Evolutionary conservation across 2,113 vertebrate genomes (phyloP).

Genomic region (Tragulus kanchil): DNA sequence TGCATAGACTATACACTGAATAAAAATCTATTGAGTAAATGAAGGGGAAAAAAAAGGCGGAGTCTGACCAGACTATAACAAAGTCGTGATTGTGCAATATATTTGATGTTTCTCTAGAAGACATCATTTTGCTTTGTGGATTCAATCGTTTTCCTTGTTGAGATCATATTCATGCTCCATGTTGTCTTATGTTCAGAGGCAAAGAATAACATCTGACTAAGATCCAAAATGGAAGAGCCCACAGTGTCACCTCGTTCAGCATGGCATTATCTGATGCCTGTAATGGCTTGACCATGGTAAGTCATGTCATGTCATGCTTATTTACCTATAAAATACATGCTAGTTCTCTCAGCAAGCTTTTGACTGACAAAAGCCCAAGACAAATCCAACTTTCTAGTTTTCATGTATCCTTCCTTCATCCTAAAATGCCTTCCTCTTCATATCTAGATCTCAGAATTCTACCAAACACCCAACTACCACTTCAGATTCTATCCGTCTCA

Average conservation of each 20-base stretch:
- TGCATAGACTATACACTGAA: neutral
- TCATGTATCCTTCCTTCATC: neutral
- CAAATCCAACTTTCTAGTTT: neutral
- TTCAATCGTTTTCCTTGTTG: neutral
- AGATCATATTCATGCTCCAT: neutral
- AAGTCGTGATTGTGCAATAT: neutral
- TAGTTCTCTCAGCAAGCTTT: neutral
- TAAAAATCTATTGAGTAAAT: neutral
- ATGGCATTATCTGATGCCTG: neutral
- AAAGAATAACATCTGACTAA: neutral
- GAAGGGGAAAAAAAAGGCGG: neutral
- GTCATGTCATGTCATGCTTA: neutral
- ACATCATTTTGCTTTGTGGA: neutral
- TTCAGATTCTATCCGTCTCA: neutral
- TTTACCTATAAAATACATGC: neutral
- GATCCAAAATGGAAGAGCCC: neutral
- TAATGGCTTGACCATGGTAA: neutral
- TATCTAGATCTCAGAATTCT: constrained; percentile 12
- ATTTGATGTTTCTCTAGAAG: constrained; percentile 22
- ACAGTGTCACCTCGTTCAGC: neutral
- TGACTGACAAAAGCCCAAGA: neutral
- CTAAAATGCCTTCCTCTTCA: neutral
- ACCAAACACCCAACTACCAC: too few species aligned
- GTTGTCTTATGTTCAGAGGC: neutral
- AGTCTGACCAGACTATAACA: neutral